These are phyloP conservation scores for Ephydatia muelleri DNA, from an alignment of 37 sponge, comb jelly and placozoan species.

Conservation along the genomic window DNA sequence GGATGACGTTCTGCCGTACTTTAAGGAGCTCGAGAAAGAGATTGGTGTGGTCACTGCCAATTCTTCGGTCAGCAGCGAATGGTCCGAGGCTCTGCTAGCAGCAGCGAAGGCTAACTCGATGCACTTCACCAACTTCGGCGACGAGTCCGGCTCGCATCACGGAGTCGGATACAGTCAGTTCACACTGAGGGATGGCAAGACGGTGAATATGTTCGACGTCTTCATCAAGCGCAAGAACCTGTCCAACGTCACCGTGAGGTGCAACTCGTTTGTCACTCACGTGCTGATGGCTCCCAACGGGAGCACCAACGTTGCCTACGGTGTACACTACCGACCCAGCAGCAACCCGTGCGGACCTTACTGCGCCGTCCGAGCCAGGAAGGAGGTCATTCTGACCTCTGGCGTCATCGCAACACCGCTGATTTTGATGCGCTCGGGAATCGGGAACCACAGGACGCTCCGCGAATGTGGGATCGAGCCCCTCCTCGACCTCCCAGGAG, in stretches of 20 bases:
- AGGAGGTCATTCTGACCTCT: neutral
- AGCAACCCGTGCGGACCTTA: neutral
- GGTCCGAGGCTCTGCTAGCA: neutral
- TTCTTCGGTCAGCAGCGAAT: neutral
- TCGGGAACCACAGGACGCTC: neutral
- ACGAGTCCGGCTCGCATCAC: neutral
- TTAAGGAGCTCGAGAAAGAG: neutral
- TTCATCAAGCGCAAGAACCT: neutral
- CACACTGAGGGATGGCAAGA: neutral
- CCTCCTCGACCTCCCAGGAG: neutral
- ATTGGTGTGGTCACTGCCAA: neutral
- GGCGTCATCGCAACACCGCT: neutral
- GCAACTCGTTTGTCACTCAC: neutral
- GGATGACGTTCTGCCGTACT: neutral
- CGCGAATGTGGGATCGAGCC: neutral
- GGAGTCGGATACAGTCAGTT: neutral
- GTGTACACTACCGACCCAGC: neutral
- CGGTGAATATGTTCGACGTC: neutral
- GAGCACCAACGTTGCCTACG: neutral
- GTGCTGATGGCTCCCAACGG: neutral
- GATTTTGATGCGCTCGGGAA: neutral
- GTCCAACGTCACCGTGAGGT: neutral
- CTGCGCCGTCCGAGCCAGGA: neutral
- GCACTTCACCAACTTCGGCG: neutral
- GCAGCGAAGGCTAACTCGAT: neutral